Evolutionary conservation across 1,140 invertebrate genomes (phyloP).

Genomic region (Aporrectodea caliginosa): DNA sequence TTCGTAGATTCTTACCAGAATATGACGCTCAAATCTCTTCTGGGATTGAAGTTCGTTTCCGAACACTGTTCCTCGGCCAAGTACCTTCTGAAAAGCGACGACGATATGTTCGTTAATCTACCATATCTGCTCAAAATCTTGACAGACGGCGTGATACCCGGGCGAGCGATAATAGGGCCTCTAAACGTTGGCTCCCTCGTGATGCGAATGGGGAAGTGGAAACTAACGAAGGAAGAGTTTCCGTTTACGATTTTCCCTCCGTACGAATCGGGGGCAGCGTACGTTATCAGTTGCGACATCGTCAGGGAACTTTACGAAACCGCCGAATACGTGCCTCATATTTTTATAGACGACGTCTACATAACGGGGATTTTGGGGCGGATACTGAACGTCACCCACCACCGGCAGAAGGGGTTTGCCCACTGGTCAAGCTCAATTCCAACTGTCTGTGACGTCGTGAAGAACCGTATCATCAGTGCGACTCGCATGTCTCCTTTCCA

Average conservation of each 20-base stretch:
- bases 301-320: slow-evolving; percentile 36
- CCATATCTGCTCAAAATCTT: slow-evolving; percentile 48
- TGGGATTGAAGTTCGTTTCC: slow-evolving; percentile 76
- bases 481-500: slow-evolving; percentile 21
- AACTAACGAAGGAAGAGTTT: slow-evolving; percentile 39
- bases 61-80: slow-evolving; percentile 63
- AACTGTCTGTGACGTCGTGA: slow-evolving; percentile 19
- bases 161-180: slow-evolving; percentile 24
- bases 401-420: slow-evolving; percentile 25
- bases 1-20: slow-evolving; percentile 51
- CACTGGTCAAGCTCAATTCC: slow-evolving; percentile 21
- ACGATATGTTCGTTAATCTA: slow-evolving; percentile 78
- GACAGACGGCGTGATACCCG: neutral
- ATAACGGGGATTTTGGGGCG: slow-evolving; percentile 52
- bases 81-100: slow-evolving; percentile 81
- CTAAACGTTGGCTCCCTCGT: slow-evolving; percentile 18
- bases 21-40: slow-evolving; percentile 63
- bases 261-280: slow-evolving; percentile 44
- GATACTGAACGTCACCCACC: slow-evolving; percentile 22
- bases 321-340: slow-evolving; percentile 40
- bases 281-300: slow-evolving; percentile 42
- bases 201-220: slow-evolving; percentile 41
- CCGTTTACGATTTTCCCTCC: slow-evolving; percentile 42
- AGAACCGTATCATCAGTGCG: slow-evolving; percentile 12
- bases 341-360: slow-evolving; percentile 56